phyloP scores from a whole-genome alignment of 2,888 invertebrate species.

The Chloromyia formosa region DNA sequence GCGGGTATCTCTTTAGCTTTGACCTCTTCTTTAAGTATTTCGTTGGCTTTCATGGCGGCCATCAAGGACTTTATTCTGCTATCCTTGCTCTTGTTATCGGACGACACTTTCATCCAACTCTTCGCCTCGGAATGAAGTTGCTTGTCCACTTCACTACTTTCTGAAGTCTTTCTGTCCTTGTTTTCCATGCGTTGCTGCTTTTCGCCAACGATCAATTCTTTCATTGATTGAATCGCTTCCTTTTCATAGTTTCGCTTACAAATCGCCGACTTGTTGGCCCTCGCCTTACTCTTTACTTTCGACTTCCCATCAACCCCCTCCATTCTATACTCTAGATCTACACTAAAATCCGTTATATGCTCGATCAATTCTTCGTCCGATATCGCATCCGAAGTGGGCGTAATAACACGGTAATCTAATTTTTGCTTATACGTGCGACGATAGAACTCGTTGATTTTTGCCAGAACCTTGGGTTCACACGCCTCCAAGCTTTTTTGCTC shows the following conservation, averaged over 20 bases:
- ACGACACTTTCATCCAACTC: slow-evolving; percentile 60
- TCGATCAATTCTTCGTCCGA: slow-evolving; percentile 67
- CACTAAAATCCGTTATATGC: slow-evolving; percentile 64
- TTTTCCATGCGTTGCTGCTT: too few relatives aligned
- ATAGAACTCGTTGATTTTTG: slow-evolving; percentile 75
- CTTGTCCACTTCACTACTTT: slow-evolving; percentile 50
- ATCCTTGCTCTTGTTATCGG: slow-evolving; percentile 60
- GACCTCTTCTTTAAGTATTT: slow-evolving; percentile 66
- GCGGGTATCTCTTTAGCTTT: slow-evolving; percentile 63
- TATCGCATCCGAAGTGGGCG: slow-evolving; percentile 73
- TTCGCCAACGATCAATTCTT: slow-evolving; percentile 55
- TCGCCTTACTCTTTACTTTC: slow-evolving; percentile 45
- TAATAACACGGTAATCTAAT: slow-evolving; percentile 73
- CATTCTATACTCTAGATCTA: slow-evolving; percentile 67
- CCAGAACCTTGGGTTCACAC: slow-evolving; percentile 70
- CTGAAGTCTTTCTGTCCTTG: slow-evolving; percentile 31
- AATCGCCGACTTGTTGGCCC: slow-evolving; percentile 54
- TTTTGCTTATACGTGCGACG: slow-evolving; percentile 67
- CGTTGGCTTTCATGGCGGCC: slow-evolving; percentile 55
- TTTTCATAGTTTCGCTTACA: slow-evolving; percentile 59
- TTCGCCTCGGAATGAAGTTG: slow-evolving; percentile 55
- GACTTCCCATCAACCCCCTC: slow-evolving; percentile 57
- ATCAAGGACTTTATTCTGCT: slow-evolving; percentile 60
- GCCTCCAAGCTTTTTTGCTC: slow-evolving; percentile 74
- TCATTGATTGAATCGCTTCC: slow-evolving; percentile 59